Base-by-base conservation (phyloP, 2,113 vertebrate species). In the Dicaeum eximium region DNA sequence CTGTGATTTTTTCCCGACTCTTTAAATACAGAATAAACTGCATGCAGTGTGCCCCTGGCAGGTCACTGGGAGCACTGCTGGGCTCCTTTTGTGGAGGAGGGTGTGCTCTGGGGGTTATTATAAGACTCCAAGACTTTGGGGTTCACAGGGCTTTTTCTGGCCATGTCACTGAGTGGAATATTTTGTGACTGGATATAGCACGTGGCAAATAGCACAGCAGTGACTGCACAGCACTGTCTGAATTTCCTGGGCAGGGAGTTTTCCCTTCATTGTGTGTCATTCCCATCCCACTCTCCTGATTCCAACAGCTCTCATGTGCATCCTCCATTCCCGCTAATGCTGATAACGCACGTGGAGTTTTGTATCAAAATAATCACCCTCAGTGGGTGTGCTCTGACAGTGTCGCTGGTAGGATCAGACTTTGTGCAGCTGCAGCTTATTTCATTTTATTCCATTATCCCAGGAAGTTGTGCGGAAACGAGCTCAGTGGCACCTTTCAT, bases 111-210 rank as follows among this genome's bases (percentile, higher is more conserved):
- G 90, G 71, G 91, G 86, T 97, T 97, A 97, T 96, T 97, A 78
- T 97, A 97, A 89, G 96, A 96, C 96, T 94, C 50, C 47, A 88
- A 85, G 93, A 96, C 93, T 97, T 97, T 96, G 95, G 96, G 95
- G 91, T 94, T 97, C 31, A 1, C 71, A 88, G 81, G 72, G 92
- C 96, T 97, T 97, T 97, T 97, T 97, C 95, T 97, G 96, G 91
- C 88, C 33, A 0, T 91, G 96, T 96, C 95, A 93, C 94, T 14
- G 87, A 91, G 95, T 84, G 96, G 92, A 97, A 97, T 96, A 97
- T 97, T 97, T 96, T 84, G 90, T 95, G 90, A 89, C 97, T 96
- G 96, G 95, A 97, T 97, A 97, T 97, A 97, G 97, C 94, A 91
- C 1, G 38, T 85, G 91, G 94, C 94, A 97, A 97, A 97, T 97